phyloP scores from a whole-genome alignment of 2,797 vertebrate genomes.

The Xyrichtys novacula region DNA sequence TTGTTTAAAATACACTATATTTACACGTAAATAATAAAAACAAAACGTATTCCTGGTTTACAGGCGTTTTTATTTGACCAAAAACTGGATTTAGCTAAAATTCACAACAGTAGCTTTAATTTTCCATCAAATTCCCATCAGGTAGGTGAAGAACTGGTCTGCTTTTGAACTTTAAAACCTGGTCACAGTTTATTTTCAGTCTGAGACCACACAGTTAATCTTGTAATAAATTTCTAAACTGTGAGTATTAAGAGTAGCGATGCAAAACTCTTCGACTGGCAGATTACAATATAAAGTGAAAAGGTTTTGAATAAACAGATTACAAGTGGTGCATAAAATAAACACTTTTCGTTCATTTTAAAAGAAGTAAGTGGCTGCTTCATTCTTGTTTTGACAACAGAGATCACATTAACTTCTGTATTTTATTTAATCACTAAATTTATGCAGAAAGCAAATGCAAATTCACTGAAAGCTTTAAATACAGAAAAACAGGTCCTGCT shows the following conservation, averaged over 20 bases:
- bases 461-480: conserved; percentile 35
- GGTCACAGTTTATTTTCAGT: too few relatives aligned
- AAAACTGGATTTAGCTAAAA: too few relatives aligned
- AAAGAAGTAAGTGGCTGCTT: conserved; percentile 37
- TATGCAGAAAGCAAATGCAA: conserved; percentile 40
- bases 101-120: too few relatives aligned
- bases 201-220: too few relatives aligned
- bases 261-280: conserved; percentile 18
- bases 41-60: too few relatives aligned
- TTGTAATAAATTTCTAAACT: conserved; percentile 19
- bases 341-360: conserved; percentile 21
- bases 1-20: too few relatives aligned
- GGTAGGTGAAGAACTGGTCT: too few relatives aligned
- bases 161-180: too few relatives aligned
- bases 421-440: conserved; percentile 40
- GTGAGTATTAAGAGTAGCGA: background rate
- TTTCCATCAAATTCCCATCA: too few relatives aligned
- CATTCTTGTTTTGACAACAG: conserved; percentile 24
- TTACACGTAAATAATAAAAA: too few relatives aligned
- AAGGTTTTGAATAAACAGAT: conserved; percentile 22
- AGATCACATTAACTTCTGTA: conserved; percentile 28
- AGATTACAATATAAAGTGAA: conserved; percentile 5
- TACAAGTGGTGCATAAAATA: conserved; percentile 18
- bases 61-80: too few relatives aligned
- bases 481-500: conserved; percentile 6